phyloP scores from a whole-genome alignment of 2,888 invertebrate species.

The Dynastes tityus region DNA sequence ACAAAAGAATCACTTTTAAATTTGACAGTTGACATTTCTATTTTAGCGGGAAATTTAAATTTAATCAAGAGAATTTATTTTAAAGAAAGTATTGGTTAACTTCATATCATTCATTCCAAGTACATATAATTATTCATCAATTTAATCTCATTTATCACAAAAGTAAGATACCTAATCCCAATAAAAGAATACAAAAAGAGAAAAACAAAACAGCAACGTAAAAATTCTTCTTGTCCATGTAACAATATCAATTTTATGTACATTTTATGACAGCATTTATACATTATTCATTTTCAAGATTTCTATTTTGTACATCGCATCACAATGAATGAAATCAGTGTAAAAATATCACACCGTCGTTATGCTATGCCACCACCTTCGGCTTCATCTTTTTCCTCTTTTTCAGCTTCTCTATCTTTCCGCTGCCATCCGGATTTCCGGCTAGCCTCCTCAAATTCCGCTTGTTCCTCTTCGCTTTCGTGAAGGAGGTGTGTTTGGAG shows the following conservation, averaged over 20 bases:
- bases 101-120: no score
- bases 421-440: constrained; percentile 60
- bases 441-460: constrained; percentile 63
- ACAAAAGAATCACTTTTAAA: no score
- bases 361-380: constrained; percentile 36
- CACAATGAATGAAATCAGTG: constrained; percentile 28
- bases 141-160: no score
- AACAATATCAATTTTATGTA: constrained; percentile 28
- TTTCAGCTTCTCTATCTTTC: constrained; percentile 66
- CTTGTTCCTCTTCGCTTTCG: constrained; percentile 64
- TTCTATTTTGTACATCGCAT: constrained; percentile 40
- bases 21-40: no score
- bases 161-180: no score
- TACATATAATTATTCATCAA: no score
- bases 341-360: constrained; percentile 1
- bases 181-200: no score
- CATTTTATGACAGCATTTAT: constrained; percentile 1
- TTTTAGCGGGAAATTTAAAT: no score
- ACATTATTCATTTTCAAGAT: constrained; percentile 1
- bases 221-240: constrained; percentile 17
- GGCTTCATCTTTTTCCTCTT: constrained; percentile 63
- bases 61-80: no score
- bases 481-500: constrained; percentile 60
- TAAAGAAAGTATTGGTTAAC: no score
- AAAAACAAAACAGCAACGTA: constrained; percentile 18